phyloP scores from a whole-genome alignment of 2,797 vertebrate species.

The Galaxias olidus region DNA sequence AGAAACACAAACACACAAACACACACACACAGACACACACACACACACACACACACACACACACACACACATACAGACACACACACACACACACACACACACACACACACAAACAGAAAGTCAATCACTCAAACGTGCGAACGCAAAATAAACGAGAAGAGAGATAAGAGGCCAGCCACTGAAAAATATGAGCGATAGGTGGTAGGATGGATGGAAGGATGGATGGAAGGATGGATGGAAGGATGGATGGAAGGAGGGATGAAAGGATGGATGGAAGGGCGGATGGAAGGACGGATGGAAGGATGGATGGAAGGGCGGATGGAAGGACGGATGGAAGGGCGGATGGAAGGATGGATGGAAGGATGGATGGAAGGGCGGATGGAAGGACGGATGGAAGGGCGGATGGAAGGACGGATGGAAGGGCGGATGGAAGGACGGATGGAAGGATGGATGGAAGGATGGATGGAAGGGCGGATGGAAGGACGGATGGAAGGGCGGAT shows the following conservation, averaged over 20 bases:
- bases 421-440: constrained; percentile 42
- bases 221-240: constrained; percentile 26
- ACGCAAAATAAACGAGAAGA: constrained; percentile 9
- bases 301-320: constrained; percentile 37
- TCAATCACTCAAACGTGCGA: constrained; percentile 30
- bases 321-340: constrained; percentile 39
- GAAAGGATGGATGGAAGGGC: no score
- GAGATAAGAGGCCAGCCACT: constrained; percentile 9
- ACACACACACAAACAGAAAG: constrained; percentile 24
- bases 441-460: constrained; percentile 40
- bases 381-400: no score
- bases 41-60: constrained; percentile 12
- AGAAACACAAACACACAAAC: constrained; percentile 29
- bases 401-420: constrained; percentile 43
- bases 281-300: constrained; percentile 43
- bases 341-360: constrained; percentile 32
- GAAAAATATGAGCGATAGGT: constrained; percentile 11
- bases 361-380: constrained; percentile 42
- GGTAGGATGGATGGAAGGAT: constrained; percentile 41
- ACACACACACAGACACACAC: constrained; percentile 5
- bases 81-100: constrained; percentile 18
- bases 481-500: no score
- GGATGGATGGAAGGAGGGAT: constrained; percentile 27
- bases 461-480: no score
- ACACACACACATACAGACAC: constrained; percentile 6